phyloP scores from a whole-genome alignment of 2,797 vertebrate genomes.

The Nannoperca obscura region DNA sequence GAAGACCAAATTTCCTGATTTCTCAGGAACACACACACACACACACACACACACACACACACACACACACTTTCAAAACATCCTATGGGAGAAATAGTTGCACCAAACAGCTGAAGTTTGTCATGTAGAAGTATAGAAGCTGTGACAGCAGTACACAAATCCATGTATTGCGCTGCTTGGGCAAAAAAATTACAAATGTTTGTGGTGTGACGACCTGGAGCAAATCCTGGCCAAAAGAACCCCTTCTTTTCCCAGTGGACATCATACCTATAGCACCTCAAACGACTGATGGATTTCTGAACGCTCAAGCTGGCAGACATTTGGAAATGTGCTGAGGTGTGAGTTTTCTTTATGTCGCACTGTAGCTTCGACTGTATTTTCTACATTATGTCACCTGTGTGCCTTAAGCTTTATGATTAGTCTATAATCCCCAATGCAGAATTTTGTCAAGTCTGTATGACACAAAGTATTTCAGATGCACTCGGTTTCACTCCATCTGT shows the following conservation, averaged over 20 bases:
- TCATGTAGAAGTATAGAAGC: background rate
- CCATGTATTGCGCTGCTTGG: background rate
- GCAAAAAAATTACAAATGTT: background rate
- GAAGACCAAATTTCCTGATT: slow-evolving; percentile 1
- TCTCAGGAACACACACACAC: background rate
- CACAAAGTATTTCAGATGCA: background rate
- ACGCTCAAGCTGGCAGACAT: slow-evolving; percentile 16
- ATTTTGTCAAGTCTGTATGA: slow-evolving; percentile 3
- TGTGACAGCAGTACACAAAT: background rate
- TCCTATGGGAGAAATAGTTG: background rate
- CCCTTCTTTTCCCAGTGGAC: background rate
- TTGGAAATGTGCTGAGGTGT: background rate
- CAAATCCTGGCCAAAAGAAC: background rate
- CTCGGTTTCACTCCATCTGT: slow-evolving; percentile 13
- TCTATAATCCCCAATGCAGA: slow-evolving; percentile 18
- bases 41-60: background rate
- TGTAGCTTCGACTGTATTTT: slow-evolving; percentile 28
- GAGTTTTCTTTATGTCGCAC: slow-evolving; percentile 12
- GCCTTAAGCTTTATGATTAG: slow-evolving; percentile 30
- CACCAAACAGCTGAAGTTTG: background rate
- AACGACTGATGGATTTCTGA: slow-evolving; percentile 26
- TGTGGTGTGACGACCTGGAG: background rate
- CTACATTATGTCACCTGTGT: slow-evolving; percentile 22
- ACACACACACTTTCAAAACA: background rate
- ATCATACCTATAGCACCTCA: slow-evolving; percentile 5